A percentile compares a stretch with the other conserved stretches of the same genome.
phyloP scores from a whole-genome alignment of 1,140 invertebrate species.

The Aradophagus sp. region DNA sequence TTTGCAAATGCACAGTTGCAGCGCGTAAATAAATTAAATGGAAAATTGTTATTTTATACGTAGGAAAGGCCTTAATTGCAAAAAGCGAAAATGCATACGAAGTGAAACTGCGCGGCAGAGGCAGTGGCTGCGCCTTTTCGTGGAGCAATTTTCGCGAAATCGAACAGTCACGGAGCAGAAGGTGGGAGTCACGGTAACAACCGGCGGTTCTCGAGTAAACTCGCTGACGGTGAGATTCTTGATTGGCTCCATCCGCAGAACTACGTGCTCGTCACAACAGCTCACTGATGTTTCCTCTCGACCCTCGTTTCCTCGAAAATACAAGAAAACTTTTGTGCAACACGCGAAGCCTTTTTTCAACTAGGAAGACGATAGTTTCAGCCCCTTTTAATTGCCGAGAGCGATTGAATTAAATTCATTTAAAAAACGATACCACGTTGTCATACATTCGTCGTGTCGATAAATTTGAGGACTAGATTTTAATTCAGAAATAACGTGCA shows the following conservation, averaged over 20 bases:
- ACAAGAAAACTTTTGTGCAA: slow-evolving; percentile 50
- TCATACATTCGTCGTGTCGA: too few species aligned
- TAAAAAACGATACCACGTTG: too few species aligned
- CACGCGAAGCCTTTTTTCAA: too few species aligned
- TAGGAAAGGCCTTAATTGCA: slow-evolving; percentile 18
- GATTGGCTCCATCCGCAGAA: slow-evolving; percentile 74
- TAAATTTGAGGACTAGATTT: too few species aligned
- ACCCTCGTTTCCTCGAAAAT: slow-evolving; percentile 34
- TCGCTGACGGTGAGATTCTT: slow-evolving; percentile 71
- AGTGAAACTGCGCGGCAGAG: slow-evolving; percentile 34
- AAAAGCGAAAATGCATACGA: slow-evolving; percentile 48
- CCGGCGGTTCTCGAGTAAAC: slow-evolving; percentile 65
- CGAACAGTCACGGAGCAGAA: slow-evolving; percentile 58
- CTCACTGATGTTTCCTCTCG: slow-evolving; percentile 58
- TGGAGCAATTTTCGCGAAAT: slow-evolving; percentile 59
- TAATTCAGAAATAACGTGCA: too few species aligned
- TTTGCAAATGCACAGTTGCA: too few species aligned
- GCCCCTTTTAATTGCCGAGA: too few species aligned
- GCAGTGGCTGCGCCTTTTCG: slow-evolving; percentile 40
- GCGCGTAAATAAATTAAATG: too few species aligned
- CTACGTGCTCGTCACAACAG: slow-evolving; percentile 75
- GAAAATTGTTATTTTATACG: neutral
- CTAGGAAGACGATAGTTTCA: too few species aligned
- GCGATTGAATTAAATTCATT: too few species aligned
- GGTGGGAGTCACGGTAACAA: slow-evolving; percentile 64